Base-by-base conservation (phyloP, 2,888 invertebrate genomes). In the Luperina nickerlii region DNA sequence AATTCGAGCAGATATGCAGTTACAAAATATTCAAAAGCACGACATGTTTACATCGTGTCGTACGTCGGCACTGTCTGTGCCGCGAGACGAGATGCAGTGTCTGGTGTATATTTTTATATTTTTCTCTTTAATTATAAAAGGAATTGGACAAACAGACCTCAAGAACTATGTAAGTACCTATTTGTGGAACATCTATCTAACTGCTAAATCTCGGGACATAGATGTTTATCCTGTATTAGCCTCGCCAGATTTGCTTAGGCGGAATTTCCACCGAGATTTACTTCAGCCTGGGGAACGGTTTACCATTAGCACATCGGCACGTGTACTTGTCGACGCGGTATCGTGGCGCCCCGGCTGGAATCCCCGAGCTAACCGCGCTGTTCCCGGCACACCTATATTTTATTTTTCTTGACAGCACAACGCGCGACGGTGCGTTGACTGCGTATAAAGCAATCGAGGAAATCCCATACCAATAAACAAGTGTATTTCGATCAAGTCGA, bases 151-250 rank as follows among this genome's bases (percentile, higher is more conserved):
- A 82, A 87, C 87, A 69, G 89, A 92, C 79, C 85, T 83, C 27
- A 90, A 91, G 20, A 93, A 91, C 76, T 94, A 91, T 81, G 94
- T 94, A 82, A 93, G 94, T 93, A 86, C 48, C 20, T 60, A 42
- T 65, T 24, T 66, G 11, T 38, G 45, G 54, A 24, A 2, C 11
- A 76, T 27, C n/a, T 60, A 27, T 11, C 11, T 57, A 42, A 72
- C 54, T 45, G 62, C 32, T 60, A 63, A 54, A 72, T 72, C 51
- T 67, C n/a, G 24, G 38, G 2, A 24, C 18, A 45, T 18, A 62
- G 20, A 76, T 77, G 60, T 57, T 27, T 60, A 45, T 76, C 45
- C 45, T 45, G 67, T 77, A 77, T 82, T 68, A 77, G 24, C 67
- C 63, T 66, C 62, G 71, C 68, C 66, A 54, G 76, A 74, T 78